phyloP scores from a whole-genome alignment of 2,797 vertebrate genomes.

The Alca torda region DNA sequence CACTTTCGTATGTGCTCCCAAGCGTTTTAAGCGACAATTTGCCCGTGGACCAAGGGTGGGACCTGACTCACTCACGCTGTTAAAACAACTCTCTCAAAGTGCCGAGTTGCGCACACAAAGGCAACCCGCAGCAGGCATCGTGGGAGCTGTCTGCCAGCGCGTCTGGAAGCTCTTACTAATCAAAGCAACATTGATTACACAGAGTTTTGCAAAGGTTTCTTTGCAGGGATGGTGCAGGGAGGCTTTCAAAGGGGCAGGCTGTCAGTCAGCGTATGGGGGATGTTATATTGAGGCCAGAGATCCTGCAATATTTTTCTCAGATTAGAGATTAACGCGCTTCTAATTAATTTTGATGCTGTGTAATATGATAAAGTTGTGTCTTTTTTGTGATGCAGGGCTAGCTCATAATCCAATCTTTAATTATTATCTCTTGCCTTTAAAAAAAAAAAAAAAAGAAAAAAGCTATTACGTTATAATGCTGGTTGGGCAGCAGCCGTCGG shows the following conservation, averaged over 20 bases:
- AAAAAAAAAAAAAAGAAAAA: not conserved
- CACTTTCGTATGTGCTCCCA: rapidly evolving
- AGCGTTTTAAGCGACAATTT: not conserved
- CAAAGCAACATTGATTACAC: conserved; percentile 60
- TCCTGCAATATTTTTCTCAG: conserved; percentile 57
- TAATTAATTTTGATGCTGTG: conserved; percentile 67
- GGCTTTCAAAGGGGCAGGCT: conserved; percentile 58
- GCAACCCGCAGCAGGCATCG: not conserved
- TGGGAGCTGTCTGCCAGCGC: conserved; percentile 15
- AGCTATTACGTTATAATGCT: not conserved
- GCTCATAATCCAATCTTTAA: conserved; percentile 53
- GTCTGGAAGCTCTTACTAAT: conserved; percentile 55
- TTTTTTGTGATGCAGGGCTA: conserved; percentile 37
- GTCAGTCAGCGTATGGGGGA: conserved; percentile 44
- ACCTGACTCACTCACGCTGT: not conserved
- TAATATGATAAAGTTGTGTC: conserved; percentile 38
- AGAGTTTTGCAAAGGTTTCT: conserved; percentile 47
- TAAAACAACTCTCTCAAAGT: not conserved
- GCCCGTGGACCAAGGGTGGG: not conserved
- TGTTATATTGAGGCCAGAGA: conserved; percentile 59
- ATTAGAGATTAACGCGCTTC: conserved; percentile 64
- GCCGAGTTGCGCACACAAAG: not conserved
- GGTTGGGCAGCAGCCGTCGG: not conserved
- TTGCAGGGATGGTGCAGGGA: conserved; percentile 31
- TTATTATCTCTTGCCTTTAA: conserved; percentile 24